Conservation (phyloP, 2,888 invertebrate species). For the Dysmachus trigonus region DNA sequence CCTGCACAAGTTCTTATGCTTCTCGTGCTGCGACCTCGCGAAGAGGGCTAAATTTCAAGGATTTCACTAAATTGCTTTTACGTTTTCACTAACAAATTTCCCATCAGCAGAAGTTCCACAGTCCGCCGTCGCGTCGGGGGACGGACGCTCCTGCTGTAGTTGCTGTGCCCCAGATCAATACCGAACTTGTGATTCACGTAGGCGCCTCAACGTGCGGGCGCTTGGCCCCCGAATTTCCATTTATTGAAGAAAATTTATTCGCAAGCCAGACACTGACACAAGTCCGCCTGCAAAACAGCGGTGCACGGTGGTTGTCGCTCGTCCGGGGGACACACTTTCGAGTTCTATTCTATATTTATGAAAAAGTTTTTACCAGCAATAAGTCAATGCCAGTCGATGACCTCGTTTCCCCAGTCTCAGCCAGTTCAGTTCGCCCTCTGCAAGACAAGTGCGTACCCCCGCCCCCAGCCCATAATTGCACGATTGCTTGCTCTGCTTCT, state of each 20-base stretch:
- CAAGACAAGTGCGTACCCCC: background rate
- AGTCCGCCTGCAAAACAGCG: background rate
- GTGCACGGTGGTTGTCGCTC: background rate
- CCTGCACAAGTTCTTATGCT: too few species aligned
- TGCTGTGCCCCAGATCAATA: background rate
- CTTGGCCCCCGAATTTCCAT: background rate
- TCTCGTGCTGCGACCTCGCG: background rate
- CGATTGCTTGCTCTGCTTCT: background rate
- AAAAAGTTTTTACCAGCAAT: background rate
- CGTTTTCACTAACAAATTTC: background rate
- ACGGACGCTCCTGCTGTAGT: background rate
- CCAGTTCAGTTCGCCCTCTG: background rate
- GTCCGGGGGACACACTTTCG: background rate
- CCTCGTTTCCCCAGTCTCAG: constrained; percentile 6
- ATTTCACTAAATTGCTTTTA: background rate
- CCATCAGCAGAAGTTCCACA: background rate
- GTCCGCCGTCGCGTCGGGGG: background rate
- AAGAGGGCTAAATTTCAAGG: background rate
- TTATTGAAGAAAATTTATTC: background rate
- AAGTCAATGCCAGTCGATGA: constrained; percentile 31
- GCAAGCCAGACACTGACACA: background rate
- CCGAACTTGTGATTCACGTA: background rate
- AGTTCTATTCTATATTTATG: background rate
- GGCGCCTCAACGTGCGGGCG: background rate
- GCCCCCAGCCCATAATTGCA: background rate